A percentile compares a stretch with the other conserved stretches of the same genome.
These are phyloP conservation scores for Erebia epiphron DNA, from an alignment of 2,888 invertebrate genomes.

Conservation along the genomic window DNA sequence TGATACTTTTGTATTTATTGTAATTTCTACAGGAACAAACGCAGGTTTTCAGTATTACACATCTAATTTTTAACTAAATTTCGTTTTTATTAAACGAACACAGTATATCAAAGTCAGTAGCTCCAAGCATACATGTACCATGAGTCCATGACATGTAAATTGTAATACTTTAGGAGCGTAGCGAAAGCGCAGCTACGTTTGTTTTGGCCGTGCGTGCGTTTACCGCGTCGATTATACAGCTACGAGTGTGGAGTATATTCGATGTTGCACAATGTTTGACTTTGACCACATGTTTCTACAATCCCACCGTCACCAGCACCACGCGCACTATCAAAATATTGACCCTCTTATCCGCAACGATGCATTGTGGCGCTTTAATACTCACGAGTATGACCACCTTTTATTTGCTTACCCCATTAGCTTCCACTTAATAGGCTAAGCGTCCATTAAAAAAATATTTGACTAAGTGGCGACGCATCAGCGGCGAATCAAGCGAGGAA, in stretches of 20 bases:
- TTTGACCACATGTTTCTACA: slow-evolving; percentile 78
- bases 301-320: slow-evolving; percentile 68
- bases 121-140: slow-evolving; percentile 13
- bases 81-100: too few species aligned
- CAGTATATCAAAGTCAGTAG: slow-evolving; percentile 9
- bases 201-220: slow-evolving; percentile 59
- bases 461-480: slow-evolving; percentile 59
- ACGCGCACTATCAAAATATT: slow-evolving; percentile 80
- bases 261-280: slow-evolving; percentile 78
- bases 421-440: slow-evolving; percentile 66
- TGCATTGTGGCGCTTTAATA: slow-evolving; percentile 68
- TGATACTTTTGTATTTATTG: too few species aligned
- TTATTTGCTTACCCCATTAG: slow-evolving; percentile 77
- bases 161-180: slow-evolving; percentile 24
- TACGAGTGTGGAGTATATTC: too few species aligned
- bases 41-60: too few species aligned
- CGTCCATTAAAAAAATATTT: slow-evolving; percentile 72
- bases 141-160: slow-evolving; percentile 19
- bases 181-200: slow-evolving; percentile 53
- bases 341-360: slow-evolving; percentile 75
- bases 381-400: slow-evolving; percentile 67
- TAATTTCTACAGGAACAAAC: too few species aligned
- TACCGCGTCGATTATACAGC: slow-evolving; percentile 64
- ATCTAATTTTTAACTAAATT: too few species aligned
- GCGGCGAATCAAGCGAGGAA: slow-evolving; percentile 57